Percentiles rank a stretch among this genome's conserved stretches.
Evolutionary conservation across 2,888 invertebrate genomes (phyloP).

Genomic region (Caenorhabditis imperialis): DNA sequence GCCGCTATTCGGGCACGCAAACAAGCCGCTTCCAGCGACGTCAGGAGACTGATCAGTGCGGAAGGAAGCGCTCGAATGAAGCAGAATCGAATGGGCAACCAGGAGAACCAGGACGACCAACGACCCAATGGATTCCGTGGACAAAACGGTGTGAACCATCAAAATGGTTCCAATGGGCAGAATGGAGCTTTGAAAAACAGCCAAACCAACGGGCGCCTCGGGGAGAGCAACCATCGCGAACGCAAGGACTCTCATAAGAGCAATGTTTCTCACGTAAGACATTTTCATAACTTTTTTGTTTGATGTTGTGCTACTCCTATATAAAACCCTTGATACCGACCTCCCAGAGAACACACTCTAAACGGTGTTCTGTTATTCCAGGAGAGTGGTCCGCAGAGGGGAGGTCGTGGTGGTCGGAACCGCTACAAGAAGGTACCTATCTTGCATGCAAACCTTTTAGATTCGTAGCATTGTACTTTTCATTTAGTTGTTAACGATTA

Average conservation of each 20-base stretch:
- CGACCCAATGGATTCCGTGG: background rate
- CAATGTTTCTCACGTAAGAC: slow-evolving; percentile 45
- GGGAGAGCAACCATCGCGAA: slow-evolving; percentile 17
- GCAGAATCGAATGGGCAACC: slow-evolving; percentile 5
- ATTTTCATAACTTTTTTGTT: too few species aligned
- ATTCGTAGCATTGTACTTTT: too few species aligned
- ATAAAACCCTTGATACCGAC: background rate
- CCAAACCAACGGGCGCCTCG: slow-evolving; percentile 7
- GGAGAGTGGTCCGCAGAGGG: slow-evolving; percentile 2
- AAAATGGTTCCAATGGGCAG: background rate
- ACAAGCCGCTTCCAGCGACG: slow-evolving; percentile 61
- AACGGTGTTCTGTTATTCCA: slow-evolving; percentile 5
- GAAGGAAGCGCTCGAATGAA: slow-evolving; percentile 16
- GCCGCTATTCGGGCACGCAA: slow-evolving; percentile 62
- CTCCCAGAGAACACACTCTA: too few species aligned
- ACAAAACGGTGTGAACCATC: background rate
- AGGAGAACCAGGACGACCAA: slow-evolving; percentile 7
- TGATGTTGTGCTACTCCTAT: background rate
- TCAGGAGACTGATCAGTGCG: slow-evolving; percentile 38
- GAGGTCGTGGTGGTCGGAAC: slow-evolving; percentile 7
- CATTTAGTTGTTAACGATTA: too few species aligned
- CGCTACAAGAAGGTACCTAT: slow-evolving; percentile 23
- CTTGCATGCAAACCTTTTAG: slow-evolving; percentile 6
- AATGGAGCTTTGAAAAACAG: slow-evolving; percentile 12
- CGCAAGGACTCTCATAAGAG: slow-evolving; percentile 47